Evolutionary conservation across 2,888 invertebrate species (phyloP), one percentile per base, ranked within the genome.

Genomic region (Falcaria lacertinaria): DNA sequence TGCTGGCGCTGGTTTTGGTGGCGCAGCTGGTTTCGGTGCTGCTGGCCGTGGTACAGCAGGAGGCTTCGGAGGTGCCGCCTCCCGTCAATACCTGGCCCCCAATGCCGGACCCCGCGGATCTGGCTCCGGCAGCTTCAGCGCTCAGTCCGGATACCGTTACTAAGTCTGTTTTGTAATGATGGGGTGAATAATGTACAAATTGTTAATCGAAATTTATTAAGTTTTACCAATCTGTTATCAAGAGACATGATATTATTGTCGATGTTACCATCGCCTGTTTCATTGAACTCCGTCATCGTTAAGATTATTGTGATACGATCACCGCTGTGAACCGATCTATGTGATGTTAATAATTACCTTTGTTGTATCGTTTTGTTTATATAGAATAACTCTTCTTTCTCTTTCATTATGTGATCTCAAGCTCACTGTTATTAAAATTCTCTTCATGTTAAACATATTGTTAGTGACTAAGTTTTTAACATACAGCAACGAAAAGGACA

Each of bases 81-180:
- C n/a, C n/a, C n/a, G n/a, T n/a, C n/a, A n/a, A n/a, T n/a, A n/a
- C n/a, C n/a, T n/a, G n/a, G n/a, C n/a, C n/a, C n/a, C n/a, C n/a
- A n/a, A n/a, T n/a, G 19, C 19, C 19, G 19, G 19, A 19, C 6
- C 19, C 6, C 19, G 19, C 15, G 80, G 80, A 0, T 78, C 83
- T 0, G 87, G 86, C 7, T 75, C 74, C 32, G 87, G 88, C 1
- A 89, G 82, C 76, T 89, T 77, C 79, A 88, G 86, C 74, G 55
- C 86, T 13, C 86, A 83, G 53, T 67, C 85, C 43, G 89, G 89
- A 25, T 89, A 89, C 80, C 74, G 65, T 47, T 89, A 89, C 52
- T 89, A 84, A 74, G 47, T 43, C 33, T 43, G 14, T 34, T 36
- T 36, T 33, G 41, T 60, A 49, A 56, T 61, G 60, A 50, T 54